Base-by-base conservation (phyloP, 1,140 invertebrate genomes). In the Gonioctena quinquepunctata region DNA sequence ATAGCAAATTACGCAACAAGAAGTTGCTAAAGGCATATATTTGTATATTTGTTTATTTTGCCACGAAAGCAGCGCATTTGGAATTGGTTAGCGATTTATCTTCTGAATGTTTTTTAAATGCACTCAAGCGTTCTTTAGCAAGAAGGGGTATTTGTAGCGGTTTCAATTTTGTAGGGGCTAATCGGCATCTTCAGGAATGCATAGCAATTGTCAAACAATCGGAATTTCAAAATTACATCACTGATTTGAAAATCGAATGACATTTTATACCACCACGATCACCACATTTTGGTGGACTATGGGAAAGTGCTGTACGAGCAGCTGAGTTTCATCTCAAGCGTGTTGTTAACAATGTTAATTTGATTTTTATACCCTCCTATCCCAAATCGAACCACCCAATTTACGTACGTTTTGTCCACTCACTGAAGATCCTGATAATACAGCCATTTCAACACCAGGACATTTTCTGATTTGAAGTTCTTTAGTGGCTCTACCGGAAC, bases 11-110 rank as follows among this genome's bases (percentile, higher is more conserved):
- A 18, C n/a, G 67, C 13, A 69, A 50, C 11, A 54, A 3, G 22
- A 62, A 54, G 21, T 19, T 52, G 11, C 8, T 27, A n/a, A 77
- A 79, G 63, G 52, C 25, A 4, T 77, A 77, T 50, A 64, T 76
- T 2, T 67, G 65, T 19, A 42, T 87, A 11, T 76, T 76, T 56
- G 61, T 78, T 11, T 77, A 69, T 57, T 52, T 73, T 28, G 77
- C 66, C 57, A 80, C 76, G 2, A 66, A 83, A 57, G 84, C 83
- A 0, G 74, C 85, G 0, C 84, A 87, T 67, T 19, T 86, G 3
- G 85, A 86, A 65, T 22, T 82, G 0, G 81, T 78, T 0, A 65
- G 68, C 16, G 78, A 76, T 8, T n/a, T n/a, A n/a, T n/a, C n/a
- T n/a, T n/a, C 82, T 1, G 71, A 80, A 42, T 76, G 73, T 0